Base-by-base conservation (phyloP, 2,797 vertebrate genomes). In the Alfaro cultratus region DNA sequence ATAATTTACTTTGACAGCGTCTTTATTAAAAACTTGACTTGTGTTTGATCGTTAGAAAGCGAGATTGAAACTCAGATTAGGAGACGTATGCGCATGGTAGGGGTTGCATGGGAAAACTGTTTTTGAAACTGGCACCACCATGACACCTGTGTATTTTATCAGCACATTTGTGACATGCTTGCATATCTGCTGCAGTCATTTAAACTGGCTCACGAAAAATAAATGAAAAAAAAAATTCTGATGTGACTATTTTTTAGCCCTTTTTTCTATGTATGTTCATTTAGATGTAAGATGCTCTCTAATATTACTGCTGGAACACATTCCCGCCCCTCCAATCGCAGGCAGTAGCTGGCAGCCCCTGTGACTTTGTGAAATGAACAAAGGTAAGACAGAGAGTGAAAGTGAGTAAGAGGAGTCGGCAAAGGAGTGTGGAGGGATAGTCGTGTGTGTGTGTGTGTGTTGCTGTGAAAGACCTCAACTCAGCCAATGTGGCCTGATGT, bases 401-500 rank as follows among this genome's bases (percentile, higher is more conserved):
- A 89, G 83, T 79, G 87, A 79, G 85, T 81, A 87, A 87, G 80
- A 79, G 82, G 83, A 93, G 83, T 85, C 77, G 73, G 77, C 78
- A 76, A 83, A 84, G 78, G 75, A 90, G 86, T 80, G 82, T 36
- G 26, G 85, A 87, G 77, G 83, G 47, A 21, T 68, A 39, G 49
- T 39, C 1, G 60, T 79, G 18, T 67, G 76, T 64, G 73, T 57
- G 45, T 67, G 55, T 70, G 64, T 45, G 76, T 60, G 46, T 16
- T 43, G 76, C 90, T 90, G 86, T 85, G 91, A 92, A 90, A 93
- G 87, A 87, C 94, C 92, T 95, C 95, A 95, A 93, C 87, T 91
- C 86, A 90, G 91, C 90, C 90, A 87, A 91, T 77, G 88, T 93
- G 89, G 94, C 89, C 92, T 91, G 91, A 95, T 94, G 95, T 96